Conservation (phyloP, 1,140 invertebrate genomes). For the Antheraea pernyi region DNA sequence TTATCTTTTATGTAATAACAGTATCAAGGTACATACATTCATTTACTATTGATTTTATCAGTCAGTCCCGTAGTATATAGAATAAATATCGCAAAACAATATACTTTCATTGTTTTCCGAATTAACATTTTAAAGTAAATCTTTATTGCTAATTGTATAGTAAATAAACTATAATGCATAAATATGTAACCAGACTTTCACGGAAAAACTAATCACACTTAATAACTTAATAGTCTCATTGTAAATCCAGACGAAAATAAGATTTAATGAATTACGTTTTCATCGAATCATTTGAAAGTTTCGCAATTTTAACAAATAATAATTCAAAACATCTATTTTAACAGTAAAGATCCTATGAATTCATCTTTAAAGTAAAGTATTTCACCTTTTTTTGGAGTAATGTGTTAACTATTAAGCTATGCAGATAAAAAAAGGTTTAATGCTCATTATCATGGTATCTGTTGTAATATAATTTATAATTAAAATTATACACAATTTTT, state of each 20-base stretch:
- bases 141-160: conserved; percentile 41
- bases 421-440: no score
- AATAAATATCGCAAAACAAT: conserved; percentile 48
- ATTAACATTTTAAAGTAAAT: conserved; percentile 27
- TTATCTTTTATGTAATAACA: neutral
- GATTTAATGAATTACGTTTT: no score
- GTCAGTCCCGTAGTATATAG: conserved; percentile 42
- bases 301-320: no score
- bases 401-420: no score
- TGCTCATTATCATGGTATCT: no score
- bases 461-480: no score
- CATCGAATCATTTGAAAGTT: no score
- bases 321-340: no score
- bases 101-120: conserved; percentile 28
- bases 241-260: neutral
- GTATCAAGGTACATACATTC: neutral
- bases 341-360: no score
- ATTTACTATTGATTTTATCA: neutral
- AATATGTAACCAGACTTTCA: conserved; percentile 40
- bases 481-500: no score
- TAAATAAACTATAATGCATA: conserved; percentile 41
- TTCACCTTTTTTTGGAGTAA: no score
- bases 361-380: no score
- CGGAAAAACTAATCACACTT: conserved; percentile 30
- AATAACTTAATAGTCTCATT: neutral